Evolutionary conservation across 2,888 invertebrate genomes (phyloP).

Genomic region (Andricus curvator): DNA sequence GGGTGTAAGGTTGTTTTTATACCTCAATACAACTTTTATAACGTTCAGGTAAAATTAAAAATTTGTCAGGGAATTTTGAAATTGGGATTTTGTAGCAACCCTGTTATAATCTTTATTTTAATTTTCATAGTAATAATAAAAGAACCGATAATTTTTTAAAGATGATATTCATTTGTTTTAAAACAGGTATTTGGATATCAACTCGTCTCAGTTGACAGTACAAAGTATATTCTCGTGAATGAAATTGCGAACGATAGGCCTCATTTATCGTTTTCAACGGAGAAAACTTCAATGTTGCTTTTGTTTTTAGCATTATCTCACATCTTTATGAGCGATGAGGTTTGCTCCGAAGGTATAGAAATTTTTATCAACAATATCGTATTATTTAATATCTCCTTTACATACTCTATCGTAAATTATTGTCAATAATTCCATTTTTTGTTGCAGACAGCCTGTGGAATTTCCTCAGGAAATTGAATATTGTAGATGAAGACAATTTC

Average conservation of each 20-base stretch:
- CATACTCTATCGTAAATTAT: conserved; percentile 29
- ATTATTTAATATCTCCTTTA: conserved; percentile 32
- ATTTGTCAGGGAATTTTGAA: too few relatives aligned
- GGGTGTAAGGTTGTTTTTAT: too few relatives aligned
- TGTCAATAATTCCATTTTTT: conserved; percentile 39
- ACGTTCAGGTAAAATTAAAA: too few relatives aligned
- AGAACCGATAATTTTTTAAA: background rate
- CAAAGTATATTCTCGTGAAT: conserved; percentile 69
- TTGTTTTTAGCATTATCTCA: conserved; percentile 79
- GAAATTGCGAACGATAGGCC: conserved; percentile 58
- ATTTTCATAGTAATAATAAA: background rate
- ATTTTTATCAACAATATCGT: conserved; percentile 19
- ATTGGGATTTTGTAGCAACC: too few relatives aligned
- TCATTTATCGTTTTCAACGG: conserved; percentile 62
- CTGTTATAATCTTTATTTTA: background rate
- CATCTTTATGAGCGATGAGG: conserved; percentile 80
- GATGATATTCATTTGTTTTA: conserved; percentile 57
- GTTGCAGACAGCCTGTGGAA: conserved; percentile 79
- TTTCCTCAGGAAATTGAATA: conserved; percentile 78
- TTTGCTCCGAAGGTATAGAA: conserved; percentile 79
- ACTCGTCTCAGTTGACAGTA: conserved; percentile 76
- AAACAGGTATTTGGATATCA: conserved; percentile 80
- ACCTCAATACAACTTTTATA: too few relatives aligned
- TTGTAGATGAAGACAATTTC: conserved; percentile 76
- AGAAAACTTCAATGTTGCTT: conserved; percentile 77